phyloP scores from a whole-genome alignment of 2,797 vertebrate genomes.

The Helicolenus hilgendorfi region DNA sequence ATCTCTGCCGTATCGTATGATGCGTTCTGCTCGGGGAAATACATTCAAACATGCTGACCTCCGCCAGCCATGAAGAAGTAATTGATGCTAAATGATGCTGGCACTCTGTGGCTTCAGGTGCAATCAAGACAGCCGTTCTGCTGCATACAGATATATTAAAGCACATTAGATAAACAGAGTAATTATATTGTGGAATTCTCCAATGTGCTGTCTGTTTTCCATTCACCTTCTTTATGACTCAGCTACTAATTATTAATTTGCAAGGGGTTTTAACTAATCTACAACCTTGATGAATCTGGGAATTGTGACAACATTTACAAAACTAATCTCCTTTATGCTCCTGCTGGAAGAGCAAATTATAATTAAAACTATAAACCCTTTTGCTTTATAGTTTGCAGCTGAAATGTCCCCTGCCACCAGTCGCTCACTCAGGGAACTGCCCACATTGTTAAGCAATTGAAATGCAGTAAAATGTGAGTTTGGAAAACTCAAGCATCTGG shows the following conservation, averaged over 20 bases:
- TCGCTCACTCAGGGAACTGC: neutral
- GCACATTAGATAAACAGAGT: slow-evolving; percentile 34
- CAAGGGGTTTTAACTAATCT: slow-evolving; percentile 12
- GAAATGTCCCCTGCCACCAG: neutral
- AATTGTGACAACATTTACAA: neutral
- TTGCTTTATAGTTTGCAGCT: neutral
- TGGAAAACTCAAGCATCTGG: neutral
- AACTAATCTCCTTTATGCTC: neutral
- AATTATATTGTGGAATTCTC: neutral
- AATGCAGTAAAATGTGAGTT: neutral
- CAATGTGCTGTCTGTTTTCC: neutral
- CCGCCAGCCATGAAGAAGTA: slow-evolving; percentile 77
- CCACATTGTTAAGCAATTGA: neutral
- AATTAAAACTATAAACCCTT: neutral
- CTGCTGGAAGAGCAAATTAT: neutral
- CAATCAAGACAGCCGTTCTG: slow-evolving; percentile 4
- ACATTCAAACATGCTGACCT: slow-evolving; percentile 66
- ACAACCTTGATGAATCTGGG: neutral
- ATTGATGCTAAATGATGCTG: slow-evolving; percentile 78
- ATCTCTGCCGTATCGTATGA: slow-evolving; percentile 63
- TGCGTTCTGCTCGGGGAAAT: slow-evolving; percentile 65
- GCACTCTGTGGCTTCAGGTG: slow-evolving; percentile 39
- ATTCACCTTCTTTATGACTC: slow-evolving; percentile 1
- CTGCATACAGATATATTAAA: slow-evolving; percentile 32
- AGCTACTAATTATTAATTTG: slow-evolving; percentile 20